Evolutionary conservation across 2,113 vertebrate species (phyloP).

Genomic region (Lynx canadensis): DNA sequence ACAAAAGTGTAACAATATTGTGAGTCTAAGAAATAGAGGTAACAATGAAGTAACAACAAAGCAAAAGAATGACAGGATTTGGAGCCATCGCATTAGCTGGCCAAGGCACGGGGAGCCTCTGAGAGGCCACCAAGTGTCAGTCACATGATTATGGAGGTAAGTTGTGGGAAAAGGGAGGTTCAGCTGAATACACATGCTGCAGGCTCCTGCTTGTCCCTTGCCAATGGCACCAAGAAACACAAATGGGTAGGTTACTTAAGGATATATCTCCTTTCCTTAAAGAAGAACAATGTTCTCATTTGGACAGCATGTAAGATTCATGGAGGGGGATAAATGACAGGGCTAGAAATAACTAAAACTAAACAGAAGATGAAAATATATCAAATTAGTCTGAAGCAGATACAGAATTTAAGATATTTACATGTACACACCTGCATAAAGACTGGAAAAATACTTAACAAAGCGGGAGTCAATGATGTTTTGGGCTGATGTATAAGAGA

Average conservation of each 20-base stretch:
- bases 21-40: neutral
- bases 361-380: neutral
- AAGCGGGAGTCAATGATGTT: rapidly evolving
- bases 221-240: neutral
- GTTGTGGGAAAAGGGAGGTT: neutral
- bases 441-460: neutral
- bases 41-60: neutral
- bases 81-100: neutral
- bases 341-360: neutral
- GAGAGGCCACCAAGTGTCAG: neutral
- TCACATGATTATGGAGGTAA: neutral
- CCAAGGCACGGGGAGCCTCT: neutral
- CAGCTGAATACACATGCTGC: rapidly evolving
- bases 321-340: neutral
- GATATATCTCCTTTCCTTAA: neutral
- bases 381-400: neutral
- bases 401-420: neutral
- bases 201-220: neutral
- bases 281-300: neutral
- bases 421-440: neutral
- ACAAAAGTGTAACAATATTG: neutral
- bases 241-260: neutral
- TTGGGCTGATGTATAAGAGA: neutral
- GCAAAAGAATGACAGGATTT: neutral
- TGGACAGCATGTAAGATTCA: neutral